A percentile compares a stretch with the other conserved stretches of the same genome.
Conservation (phyloP, 1,140 invertebrate genomes). For the Homalodisca vitripennis region DNA sequence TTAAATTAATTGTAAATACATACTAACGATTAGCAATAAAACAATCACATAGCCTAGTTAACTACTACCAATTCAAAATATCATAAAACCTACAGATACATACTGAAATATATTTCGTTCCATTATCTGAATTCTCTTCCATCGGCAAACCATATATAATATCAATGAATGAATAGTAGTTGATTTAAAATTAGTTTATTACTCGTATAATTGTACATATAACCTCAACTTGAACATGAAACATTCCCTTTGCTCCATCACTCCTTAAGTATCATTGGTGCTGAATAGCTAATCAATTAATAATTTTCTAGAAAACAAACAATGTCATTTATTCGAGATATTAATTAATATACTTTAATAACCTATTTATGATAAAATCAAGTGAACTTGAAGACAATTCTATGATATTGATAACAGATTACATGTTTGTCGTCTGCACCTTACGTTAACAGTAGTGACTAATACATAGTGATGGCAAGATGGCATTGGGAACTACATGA, state of each 20-base stretch:
- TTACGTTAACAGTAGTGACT: no score
- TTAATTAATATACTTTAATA: no score
- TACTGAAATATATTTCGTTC: constrained; percentile 8
- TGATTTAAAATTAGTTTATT: background rate
- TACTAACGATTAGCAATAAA: no score
- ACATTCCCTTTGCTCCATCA: background rate
- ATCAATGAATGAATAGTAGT: background rate
- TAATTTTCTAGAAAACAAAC: background rate
- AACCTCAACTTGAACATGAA: background rate
- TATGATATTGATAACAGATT: no score
- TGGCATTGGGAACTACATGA: no score
- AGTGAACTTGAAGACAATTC: no score
- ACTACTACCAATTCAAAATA: background rate
- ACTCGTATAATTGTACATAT: background rate
- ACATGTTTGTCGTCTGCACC: no score
- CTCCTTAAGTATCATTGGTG: background rate
- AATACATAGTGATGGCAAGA: no score
- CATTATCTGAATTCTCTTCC: constrained; percentile 1
- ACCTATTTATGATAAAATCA: no score
- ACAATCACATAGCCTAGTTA: no score
- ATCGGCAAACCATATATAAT: background rate
- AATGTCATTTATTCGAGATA: no score
- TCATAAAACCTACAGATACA: background rate
- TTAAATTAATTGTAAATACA: no score
- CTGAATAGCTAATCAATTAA: background rate